Base-by-base conservation (phyloP, 2,113 vertebrate species). In the Embiotoca jacksoni region DNA sequence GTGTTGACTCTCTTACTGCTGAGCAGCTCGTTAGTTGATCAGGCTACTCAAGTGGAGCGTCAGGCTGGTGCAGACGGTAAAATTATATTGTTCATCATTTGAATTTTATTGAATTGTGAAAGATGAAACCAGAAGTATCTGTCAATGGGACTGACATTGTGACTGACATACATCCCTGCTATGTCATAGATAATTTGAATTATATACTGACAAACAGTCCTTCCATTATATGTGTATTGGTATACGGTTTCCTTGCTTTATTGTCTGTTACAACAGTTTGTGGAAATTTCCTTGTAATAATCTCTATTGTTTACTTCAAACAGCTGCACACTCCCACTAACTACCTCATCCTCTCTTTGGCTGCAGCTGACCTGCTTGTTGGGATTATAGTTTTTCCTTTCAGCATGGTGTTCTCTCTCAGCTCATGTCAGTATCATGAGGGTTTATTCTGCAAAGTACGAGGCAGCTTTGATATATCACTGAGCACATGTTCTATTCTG, bases 271-370 rank as follows among this genome's bases (percentile, higher is more conserved):
- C 55, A 3, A 80, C 76, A 50, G 33, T 72, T n/a, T 74, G 72
- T 60, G 86, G 86, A 78, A 88, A 88, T 46, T 47, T 85, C 39
- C 72, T 88, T 7, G 80, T 85, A 1, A 76, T 65, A 31, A 68
- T 86, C 39, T 64, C 84, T 0, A 13, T 86, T 3, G 32, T 69
- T 64, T 85, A 81, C 13, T 85, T 81, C 66, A 35, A 67, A 53
- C 82, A 84, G 72, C 77, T 84, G 5, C 77, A 84, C 50, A 80
- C 67, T 52, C 72, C 77, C 9, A 80, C 82, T 14, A 84, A 84
- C 62, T 80, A 3, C 16, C 77, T 84, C 1, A 62, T 84, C 35
- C 56, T 84, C 7, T 80, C 82, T 46, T 68, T 85, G 47, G 78
- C 83, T 64, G 63, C 69, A 7, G 78, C 78, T 54, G 83, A 84